Base-by-base conservation (phyloP, 2,888 invertebrate genomes). In the Scaptomyza cyrtandrae region DNA sequence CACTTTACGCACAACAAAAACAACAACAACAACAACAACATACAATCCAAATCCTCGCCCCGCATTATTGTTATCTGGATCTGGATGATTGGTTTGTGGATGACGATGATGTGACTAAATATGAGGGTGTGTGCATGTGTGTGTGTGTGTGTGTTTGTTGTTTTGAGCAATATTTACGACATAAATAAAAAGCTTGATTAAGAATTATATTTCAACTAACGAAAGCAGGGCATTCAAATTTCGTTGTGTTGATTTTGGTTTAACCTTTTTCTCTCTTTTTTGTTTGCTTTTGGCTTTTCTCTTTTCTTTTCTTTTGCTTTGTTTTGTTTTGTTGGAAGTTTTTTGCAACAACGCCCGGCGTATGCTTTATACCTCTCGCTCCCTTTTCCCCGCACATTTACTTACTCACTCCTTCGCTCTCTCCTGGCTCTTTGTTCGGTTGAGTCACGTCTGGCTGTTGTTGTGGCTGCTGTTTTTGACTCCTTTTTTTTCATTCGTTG, bases 1-100 rank as follows among this genome's bases (percentile, higher is more conserved):
- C 84, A 80, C 72, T 80, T 80, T 80, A 75, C 78, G 75, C 83
- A 75, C 66, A 53, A 10, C 33, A 3, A 5, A 29, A 29, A 5
- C 27, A 29, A 29, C 1, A 31, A 31, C 31, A 31, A 31, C 35
- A 35, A 35, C 3, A 35, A 35, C 35, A 35, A 2, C 9, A 6
- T 2, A 10, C 33, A 33, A 10, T 44, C 35, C 39, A 37, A 37
- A n/a, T 37, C n/a, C 45, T 14, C 14, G 11, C 39, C 19, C 27
- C 35, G 57, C 52, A 49, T 56, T 52, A 33, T 45, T 68, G 31
- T 41, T 45, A 61, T 53, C 27, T 19, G 19, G 19, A 19, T 19
- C 19, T 27, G 27, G 13, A 1, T 64, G 48, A 61, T 54, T 70
- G 49, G 59, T 55, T 24, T 33, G 33, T 6, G n/a, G 37, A 6